These are phyloP conservation scores for Ophion ventricosus DNA, from an alignment of 2,888 invertebrate species.

Conservation along the genomic window DNA sequence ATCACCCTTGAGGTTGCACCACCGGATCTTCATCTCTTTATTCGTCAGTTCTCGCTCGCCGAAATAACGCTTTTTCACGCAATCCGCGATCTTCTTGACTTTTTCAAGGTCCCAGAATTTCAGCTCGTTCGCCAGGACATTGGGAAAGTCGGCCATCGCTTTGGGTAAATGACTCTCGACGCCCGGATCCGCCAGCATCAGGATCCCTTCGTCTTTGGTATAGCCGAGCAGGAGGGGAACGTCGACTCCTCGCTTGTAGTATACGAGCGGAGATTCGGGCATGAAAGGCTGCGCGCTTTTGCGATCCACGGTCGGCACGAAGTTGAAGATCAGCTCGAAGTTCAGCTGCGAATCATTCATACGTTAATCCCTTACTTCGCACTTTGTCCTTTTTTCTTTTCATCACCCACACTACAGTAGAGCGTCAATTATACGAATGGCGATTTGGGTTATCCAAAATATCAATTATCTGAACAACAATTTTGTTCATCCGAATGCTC, in stretches of 20 bases:
- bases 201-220: conserved; percentile 84
- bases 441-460: too few species aligned
- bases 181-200: conserved; percentile 62
- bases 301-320: conserved; percentile 66
- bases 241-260: conserved; percentile 78
- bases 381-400: background rate
- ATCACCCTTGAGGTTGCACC: conserved; percentile 85
- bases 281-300: conserved; percentile 66
- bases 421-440: too few species aligned
- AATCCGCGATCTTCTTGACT: conserved; percentile 76
- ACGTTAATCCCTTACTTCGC: background rate
- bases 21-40: conserved; percentile 79
- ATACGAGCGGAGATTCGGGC: conserved; percentile 78
- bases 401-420: too few species aligned
- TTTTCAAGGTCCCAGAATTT: conserved; percentile 74
- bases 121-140: conserved; percentile 81
- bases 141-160: conserved; percentile 77
- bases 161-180: conserved; percentile 34
- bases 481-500: too few species aligned
- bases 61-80: conserved; percentile 84
- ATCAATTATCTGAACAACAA: too few species aligned
- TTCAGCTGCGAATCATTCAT: conserved; percentile 49
- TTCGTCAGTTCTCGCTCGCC: conserved; percentile 80
- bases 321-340: conserved; percentile 18
- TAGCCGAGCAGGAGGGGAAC: conserved; percentile 85